Evolutionary conservation across 2,888 invertebrate species (phyloP), one percentile per base, ranked within the genome.

Genomic region (Cheilosia grossa): DNA sequence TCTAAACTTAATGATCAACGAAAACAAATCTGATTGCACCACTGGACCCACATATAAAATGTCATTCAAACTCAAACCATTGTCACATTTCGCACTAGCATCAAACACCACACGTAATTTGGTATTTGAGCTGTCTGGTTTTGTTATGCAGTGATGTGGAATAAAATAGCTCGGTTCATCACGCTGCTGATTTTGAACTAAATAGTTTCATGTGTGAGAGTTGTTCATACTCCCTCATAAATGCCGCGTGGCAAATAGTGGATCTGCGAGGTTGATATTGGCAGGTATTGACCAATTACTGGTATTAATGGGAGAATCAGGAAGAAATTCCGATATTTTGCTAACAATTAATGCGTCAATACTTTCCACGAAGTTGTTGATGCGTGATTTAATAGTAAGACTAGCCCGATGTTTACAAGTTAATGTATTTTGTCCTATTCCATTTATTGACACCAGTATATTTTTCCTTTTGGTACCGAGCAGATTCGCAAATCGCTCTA

Each of bases 201-300:
- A n/a, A n/a, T n/a, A 19, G 2, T n/a, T 40, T 24, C 67, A 67
- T 54, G 27, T 54, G 66, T 3, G 17, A 19, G n/a, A 66, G 42
- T n/a, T 10, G 7, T 24, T 40, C 21, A 17, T 30, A 56, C 56
- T 69, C 67, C 7, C 30, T 40, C 67, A 69, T 69, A 21, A 56
- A 69, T 19, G 37, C 10, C 82, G 67, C 73, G 80, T 79, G 30
- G 4, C 13, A 37, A 51, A 21, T 17, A 66, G n/a, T 19, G 44
- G 44, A 69, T 69, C 44, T 27, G 56, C 56, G 0, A 47, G 33
- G n/a, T 56, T 56, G 13, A 47, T 56, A n/a, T 69, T 56, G 7
- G 69, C n/a, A 9, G 56, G 56, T 47, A 47, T 69, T 19, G 66
- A 42, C 21, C 24, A 53, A 24, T 24, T 10, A 15, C 17, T 44